Evolutionary conservation across 2,113 vertebrate species (phyloP).

Genomic region (Hippocampus barbouri): DNA sequence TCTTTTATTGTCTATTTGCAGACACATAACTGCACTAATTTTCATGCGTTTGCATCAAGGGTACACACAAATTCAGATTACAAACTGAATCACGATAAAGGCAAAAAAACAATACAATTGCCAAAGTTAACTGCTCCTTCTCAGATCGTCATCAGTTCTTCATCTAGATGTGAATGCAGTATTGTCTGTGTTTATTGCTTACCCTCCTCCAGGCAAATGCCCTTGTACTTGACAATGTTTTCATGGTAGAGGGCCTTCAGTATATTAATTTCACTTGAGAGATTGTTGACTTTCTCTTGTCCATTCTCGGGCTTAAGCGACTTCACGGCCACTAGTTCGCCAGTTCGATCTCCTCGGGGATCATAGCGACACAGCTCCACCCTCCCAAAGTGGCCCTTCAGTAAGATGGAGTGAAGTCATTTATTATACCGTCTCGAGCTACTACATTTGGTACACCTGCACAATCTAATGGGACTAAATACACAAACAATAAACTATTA

Average conservation of each 20-base stretch:
- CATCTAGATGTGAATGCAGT: neutral
- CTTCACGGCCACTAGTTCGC: conserved; percentile 96
- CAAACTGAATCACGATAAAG: neutral
- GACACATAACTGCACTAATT: neutral
- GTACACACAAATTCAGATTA: neutral
- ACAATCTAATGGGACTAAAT: neutral
- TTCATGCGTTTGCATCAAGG: neutral
- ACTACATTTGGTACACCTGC: neutral
- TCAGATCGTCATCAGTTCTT: neutral
- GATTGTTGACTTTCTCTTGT: conserved; percentile 87
- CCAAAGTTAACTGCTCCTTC: neutral
- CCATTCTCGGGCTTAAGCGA: conserved; percentile 89
- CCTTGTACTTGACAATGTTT: conserved; percentile 98
- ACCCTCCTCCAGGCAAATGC: conserved; percentile 95
- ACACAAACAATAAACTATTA: too few species aligned
- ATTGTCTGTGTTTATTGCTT: conserved; percentile 19
- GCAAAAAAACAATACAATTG: neutral
- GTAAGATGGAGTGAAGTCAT: neutral
- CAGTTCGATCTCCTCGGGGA: conserved; percentile 88
- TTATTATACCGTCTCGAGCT: neutral
- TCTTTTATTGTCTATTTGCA: neutral
- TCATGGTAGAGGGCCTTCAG: conserved; percentile 92
- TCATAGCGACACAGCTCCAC: conserved; percentile 96
- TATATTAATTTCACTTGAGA: conserved; percentile 91
- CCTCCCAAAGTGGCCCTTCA: conserved; percentile 93